Base-by-base conservation (phyloP, 2,888 invertebrate species). In the Papilio protenor region DNA sequence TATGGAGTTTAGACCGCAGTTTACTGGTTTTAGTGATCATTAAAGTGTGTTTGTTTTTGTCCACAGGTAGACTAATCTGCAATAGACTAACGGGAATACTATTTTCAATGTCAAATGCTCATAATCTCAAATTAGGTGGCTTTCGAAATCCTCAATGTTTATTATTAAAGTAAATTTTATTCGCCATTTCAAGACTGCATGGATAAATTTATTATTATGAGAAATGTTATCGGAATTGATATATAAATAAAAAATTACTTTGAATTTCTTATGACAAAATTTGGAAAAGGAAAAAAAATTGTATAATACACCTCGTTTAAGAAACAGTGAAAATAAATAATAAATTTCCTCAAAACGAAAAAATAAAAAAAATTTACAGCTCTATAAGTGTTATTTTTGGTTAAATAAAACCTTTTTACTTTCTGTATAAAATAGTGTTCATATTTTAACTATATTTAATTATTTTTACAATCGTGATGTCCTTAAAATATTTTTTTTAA, bases 21-120 rank as follows among this genome's bases (percentile, higher is more conserved):
- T 52, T 66, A 55, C 45, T 21, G 33, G 18, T 77, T 59, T 73
- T 16, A 23, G 23, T 16, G 21, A 64, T 59, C 66, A 78, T 61
- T 72, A 14, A 69, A n/a, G 21, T 21, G 21, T 69, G 45, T 73
- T 80, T 69, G 79, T 81, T 79, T 79, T 85, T 77, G 79, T 81
- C 91, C 86, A 47, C 92, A 93, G 93, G 89, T 93, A 93, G 89
- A 91, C 85, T 83, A 87, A 79, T 82, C 80, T 77, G 71, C 52
- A 71, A 73, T 76, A 79, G 79, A 81, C 76, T 77, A 75, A 69
- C 79, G 64, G 73, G 77, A 75, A 75, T 80, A 84, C 85, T 83
- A 84, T 85, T 83, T 82, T 82, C 77, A 70, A 82, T 70, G 70
- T 79, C 79, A 85, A 86, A 84, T 85, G 86, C 87, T 87, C 85